Percentiles rank a stretch among this genome's conserved stretches.
These are phyloP conservation scores for Salvelinus namaycush DNA, from an alignment of 2,113 vertebrate species.

Conservation along the genomic window DNA sequence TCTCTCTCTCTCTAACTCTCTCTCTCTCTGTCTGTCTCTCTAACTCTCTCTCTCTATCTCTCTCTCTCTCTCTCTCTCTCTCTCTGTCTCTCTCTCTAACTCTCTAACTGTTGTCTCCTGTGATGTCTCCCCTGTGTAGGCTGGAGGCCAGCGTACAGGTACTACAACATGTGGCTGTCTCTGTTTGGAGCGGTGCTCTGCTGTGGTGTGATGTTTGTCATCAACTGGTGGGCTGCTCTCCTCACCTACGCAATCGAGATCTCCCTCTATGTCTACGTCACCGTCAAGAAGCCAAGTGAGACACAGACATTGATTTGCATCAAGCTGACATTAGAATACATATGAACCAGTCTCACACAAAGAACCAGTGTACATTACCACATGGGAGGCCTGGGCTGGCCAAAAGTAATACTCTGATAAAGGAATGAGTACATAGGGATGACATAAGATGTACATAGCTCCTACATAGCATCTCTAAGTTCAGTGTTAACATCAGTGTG, in stretches of 20 bases:
- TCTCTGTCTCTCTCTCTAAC: too few species aligned
- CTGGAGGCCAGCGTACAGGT: conserved; percentile 93
- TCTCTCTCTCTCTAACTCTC: too few species aligned
- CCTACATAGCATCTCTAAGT: too few species aligned
- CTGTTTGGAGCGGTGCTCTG: conserved; percentile 91
- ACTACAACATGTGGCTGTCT: conserved; percentile 98
- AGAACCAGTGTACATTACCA: too few species aligned
- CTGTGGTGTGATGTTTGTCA: conserved; percentile 97
- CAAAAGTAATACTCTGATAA: too few species aligned
- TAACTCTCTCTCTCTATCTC: too few species aligned
- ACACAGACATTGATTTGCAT: conserved; percentile 35
- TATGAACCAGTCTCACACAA: too few species aligned
- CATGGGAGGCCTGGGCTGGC: too few species aligned
- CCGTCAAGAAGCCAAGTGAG: conserved; percentile 95
- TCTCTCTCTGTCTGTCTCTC: too few species aligned
- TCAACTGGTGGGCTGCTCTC: conserved; percentile 98
- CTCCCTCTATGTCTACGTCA: conserved; percentile 94
- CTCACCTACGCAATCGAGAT: conserved; percentile 93
- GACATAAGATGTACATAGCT: too few species aligned
- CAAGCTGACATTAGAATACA: too few species aligned
- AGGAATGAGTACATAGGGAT: too few species aligned
- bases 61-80: not conserved
- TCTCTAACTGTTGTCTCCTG: not conserved
- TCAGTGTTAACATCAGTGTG: not conserved
- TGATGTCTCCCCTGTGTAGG: conserved; percentile 67